Percentiles rank a stretch among this genome's conserved stretches.
phyloP scores from a whole-genome alignment of 2,888 invertebrate genomes.

The Drosophila trichaetosa region DNA sequence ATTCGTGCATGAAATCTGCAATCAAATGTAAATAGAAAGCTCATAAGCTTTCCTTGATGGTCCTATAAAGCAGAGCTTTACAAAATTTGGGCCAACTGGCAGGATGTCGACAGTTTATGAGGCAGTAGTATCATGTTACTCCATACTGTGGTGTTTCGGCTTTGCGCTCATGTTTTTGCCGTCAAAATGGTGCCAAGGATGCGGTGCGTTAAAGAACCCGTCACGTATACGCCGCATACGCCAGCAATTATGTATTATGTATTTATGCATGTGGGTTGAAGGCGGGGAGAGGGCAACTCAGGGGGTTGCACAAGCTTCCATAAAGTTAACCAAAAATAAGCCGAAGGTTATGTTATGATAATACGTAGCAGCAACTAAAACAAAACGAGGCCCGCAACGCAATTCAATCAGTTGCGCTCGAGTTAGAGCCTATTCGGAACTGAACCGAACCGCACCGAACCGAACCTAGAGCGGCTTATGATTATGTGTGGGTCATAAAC shows the following conservation, averaged over 20 bases:
- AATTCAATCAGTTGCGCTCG: conserved; percentile 46
- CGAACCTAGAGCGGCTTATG: conserved; percentile 21
- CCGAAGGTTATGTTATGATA: conserved; percentile 63
- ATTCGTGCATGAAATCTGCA: conserved; percentile 65
- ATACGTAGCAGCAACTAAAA: conserved; percentile 23
- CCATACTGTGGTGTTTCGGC: conserved; percentile 7
- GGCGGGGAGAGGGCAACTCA: neutral
- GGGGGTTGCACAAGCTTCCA: conserved; percentile 34
- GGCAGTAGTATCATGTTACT: conserved; percentile 12
- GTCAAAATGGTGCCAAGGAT: conserved; percentile 68
- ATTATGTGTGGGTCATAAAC: conserved; percentile 43
- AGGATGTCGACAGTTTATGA: conserved; percentile 34
- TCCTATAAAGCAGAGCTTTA: conserved; percentile 51
- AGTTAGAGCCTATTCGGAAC: conserved; percentile 5
- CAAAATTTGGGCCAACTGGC: conserved; percentile 42
- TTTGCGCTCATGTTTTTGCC: conserved; percentile 18
- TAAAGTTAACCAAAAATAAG: conserved; percentile 59
- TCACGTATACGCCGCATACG: conserved; percentile 76
- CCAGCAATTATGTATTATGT: conserved; percentile 66
- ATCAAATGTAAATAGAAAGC: conserved; percentile 73
- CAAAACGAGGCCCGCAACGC: conserved; percentile 34
- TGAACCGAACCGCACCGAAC: conserved; percentile 9
- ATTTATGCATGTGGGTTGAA: conserved; percentile 4
- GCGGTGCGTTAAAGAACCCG: conserved; percentile 47
- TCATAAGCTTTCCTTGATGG: conserved; percentile 64